A percentile compares a stretch with the other conserved stretches of the same genome.
Evolutionary conservation across 1,140 invertebrate genomes (phyloP).

Genomic region (Drosophila tropicalis): DNA sequence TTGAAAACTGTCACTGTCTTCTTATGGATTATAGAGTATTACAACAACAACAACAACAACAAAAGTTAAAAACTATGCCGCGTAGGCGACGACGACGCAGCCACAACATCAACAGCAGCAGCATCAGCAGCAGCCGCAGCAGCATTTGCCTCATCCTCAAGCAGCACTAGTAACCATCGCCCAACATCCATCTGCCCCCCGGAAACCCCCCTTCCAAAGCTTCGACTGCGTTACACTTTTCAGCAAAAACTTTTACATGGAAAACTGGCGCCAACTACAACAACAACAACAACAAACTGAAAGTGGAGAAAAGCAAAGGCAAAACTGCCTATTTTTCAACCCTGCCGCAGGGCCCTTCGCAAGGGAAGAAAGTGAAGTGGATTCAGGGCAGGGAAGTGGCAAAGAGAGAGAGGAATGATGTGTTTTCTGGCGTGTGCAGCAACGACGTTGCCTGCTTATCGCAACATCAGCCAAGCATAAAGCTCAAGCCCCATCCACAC

Average conservation of each 20-base stretch:
- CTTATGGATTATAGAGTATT: background rate
- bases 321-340: conserved; percentile 61
- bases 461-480: conserved; percentile 80
- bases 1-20: background rate
- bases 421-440: conserved; percentile 10
- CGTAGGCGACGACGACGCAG: conserved; percentile 61
- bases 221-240: conserved; percentile 76
- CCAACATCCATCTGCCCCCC: background rate
- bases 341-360: conserved; percentile 46
- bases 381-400: background rate
- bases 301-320: conserved; percentile 10
- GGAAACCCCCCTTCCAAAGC: conserved; percentile 18
- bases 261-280: conserved; percentile 71
- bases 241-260: conserved; percentile 65
- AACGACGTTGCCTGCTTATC: conserved; percentile 65
- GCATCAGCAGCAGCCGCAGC: conserved; percentile 13
- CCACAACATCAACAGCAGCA: conserved; percentile 32
- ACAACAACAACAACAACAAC: conserved; percentile 15
- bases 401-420: background rate
- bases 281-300: conserved; percentile 39
- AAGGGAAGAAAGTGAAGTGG: conserved; percentile 13
- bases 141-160: conserved; percentile 16
- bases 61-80: conserved; percentile 72
- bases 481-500: conserved; percentile 54
- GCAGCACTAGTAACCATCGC: conserved; percentile 9